These are phyloP conservation scores for Pseudochaenichthys georgianus DNA, from an alignment of 2,797 vertebrate genomes.

Conservation along the genomic window DNA sequence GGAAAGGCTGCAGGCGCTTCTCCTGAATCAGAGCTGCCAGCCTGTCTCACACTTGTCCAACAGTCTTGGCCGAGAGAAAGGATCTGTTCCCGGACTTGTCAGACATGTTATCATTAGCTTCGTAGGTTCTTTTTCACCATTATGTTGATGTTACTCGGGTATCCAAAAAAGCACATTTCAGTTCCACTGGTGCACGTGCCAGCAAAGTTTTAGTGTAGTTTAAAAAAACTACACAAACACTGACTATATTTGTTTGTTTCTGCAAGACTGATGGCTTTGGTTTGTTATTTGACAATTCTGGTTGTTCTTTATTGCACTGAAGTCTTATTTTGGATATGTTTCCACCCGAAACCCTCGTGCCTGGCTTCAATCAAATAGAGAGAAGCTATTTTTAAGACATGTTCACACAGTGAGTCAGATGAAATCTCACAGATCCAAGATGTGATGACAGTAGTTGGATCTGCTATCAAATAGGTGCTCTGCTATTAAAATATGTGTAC, in stretches of 20 bases:
- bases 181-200: slow-evolving; percentile 6
- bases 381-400: slow-evolving; percentile 51
- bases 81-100: slow-evolving; percentile 55
- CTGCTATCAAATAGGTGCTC: slow-evolving; percentile 25
- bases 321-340: slow-evolving; percentile 17
- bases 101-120: slow-evolving; percentile 51
- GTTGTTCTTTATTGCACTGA: slow-evolving; percentile 5
- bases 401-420: slow-evolving; percentile 34
- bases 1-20: slow-evolving; percentile 38
- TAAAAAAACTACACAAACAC: slow-evolving; percentile 19
- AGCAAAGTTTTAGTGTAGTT: slow-evolving; percentile 1
- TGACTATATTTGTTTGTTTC: slow-evolving; percentile 39
- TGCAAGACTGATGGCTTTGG: slow-evolving; percentile 12
- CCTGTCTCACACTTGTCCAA: slow-evolving; percentile 60
- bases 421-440: slow-evolving; percentile 38
- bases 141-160: slow-evolving; percentile 4
- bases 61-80: slow-evolving; percentile 40
- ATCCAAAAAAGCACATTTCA: not conserved
- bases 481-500: slow-evolving; percentile 37
- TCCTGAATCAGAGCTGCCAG: slow-evolving; percentile 40
- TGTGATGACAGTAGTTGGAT: slow-evolving; percentile 46
- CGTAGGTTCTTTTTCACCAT: slow-evolving; percentile 26
- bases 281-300: slow-evolving; percentile 19
- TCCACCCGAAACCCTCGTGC: not conserved
- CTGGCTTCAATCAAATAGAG: slow-evolving; percentile 36